Conservation (phyloP, 2,888 invertebrate species). For the Xylota sylvarum region DNA sequence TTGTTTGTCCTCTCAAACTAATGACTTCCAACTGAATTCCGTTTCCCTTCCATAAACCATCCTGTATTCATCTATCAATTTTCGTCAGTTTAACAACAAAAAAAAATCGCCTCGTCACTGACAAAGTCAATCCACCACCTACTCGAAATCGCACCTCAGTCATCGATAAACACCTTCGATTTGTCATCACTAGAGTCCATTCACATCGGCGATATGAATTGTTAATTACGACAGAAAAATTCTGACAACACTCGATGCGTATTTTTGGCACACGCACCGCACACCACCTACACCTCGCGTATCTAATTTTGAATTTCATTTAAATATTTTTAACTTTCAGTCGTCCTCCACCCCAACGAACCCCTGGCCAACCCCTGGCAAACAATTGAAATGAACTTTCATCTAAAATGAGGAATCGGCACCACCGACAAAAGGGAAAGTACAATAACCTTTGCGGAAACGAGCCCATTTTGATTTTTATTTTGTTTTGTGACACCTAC, state of each 20-base stretch:
- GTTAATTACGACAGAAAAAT: slow-evolving; percentile 19
- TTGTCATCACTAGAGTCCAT: slow-evolving; percentile 68
- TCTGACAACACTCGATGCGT: not conserved
- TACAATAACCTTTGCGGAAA: slow-evolving; percentile 64
- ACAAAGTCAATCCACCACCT: slow-evolving; percentile 8
- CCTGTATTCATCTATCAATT: slow-evolving; percentile 4
- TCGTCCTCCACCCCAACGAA: not conserved
- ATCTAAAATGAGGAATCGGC: slow-evolving; percentile 8
- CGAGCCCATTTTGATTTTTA: slow-evolving; percentile 20
- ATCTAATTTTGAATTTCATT: slow-evolving; percentile 62
- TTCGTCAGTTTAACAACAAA: not conserved
- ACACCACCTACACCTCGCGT: slow-evolving; percentile 29
- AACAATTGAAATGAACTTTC: slow-evolving; percentile 34
- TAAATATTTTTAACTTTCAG: slow-evolving; percentile 48
- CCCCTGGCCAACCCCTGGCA: not conserved
- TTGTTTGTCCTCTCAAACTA: too few species aligned
- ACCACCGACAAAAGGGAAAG: slow-evolving; percentile 58
- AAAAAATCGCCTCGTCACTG: slow-evolving; percentile 24
- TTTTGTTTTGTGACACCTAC: slow-evolving; percentile 48
- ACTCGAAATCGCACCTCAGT: slow-evolving; percentile 51
- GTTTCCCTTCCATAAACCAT: too few species aligned
- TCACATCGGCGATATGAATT: slow-evolving; percentile 50
- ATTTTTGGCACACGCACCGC: slow-evolving; percentile 51
- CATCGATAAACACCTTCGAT: slow-evolving; percentile 54
- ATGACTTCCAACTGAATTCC: too few species aligned